Evolutionary conservation across 53 echinoderm and acorn worm species (phyloP).

Genomic region (Paelopatides confundens): DNA sequence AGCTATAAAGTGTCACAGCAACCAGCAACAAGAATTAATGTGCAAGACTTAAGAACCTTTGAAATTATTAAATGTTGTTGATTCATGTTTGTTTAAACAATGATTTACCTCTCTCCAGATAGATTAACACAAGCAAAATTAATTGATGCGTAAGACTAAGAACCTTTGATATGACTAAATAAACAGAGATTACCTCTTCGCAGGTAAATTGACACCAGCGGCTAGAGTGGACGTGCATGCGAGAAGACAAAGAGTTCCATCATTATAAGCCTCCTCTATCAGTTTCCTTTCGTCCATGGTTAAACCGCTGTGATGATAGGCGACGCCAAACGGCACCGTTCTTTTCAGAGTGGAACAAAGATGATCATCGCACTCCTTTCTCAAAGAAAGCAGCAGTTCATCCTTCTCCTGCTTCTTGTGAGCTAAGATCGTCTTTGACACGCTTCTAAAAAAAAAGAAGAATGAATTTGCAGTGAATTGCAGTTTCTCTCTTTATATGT

Average conservation of each 20-base stretch:
- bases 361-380: constrained; percentile 83
- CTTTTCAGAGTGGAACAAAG: constrained; percentile 83
- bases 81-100: too few relatives aligned
- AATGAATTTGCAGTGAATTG: too few relatives aligned
- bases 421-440: constrained; percentile 67
- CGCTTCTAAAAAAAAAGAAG: constrained; percentile 34
- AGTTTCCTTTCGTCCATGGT: constrained; percentile 97
- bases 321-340: constrained; percentile 86
- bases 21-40: too few relatives aligned
- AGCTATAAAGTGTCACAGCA: too few relatives aligned
- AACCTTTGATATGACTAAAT: too few relatives aligned
- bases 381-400: constrained; percentile 69
- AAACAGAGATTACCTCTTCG: constrained; percentile 67
- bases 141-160: too few relatives aligned
- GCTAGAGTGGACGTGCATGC: constrained; percentile 92
- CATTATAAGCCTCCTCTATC: constrained; percentile 89
- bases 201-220: constrained; percentile 93
- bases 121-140: too few relatives aligned
- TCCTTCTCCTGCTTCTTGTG: constrained; percentile 84
- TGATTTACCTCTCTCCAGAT: too few relatives aligned
- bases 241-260: constrained; percentile 87
- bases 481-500: too few relatives aligned
- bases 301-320: constrained; percentile 93
- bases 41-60: too few relatives aligned
- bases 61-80: too few relatives aligned